phyloP scores from a whole-genome alignment of 2,888 invertebrate species.

The Tipula lateralis region DNA sequence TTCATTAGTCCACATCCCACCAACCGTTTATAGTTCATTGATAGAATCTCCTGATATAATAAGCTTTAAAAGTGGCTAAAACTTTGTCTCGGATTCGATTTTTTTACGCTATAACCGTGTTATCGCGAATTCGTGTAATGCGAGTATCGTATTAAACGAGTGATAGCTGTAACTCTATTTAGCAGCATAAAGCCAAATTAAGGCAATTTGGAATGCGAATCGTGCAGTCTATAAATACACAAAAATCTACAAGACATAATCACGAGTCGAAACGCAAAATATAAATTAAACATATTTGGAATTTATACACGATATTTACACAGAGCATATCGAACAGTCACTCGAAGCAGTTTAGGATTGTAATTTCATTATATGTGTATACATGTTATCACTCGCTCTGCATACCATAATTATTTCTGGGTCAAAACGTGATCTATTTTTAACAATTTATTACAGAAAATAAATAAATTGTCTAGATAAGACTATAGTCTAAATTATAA shows the following conservation, averaged over 20 bases:
- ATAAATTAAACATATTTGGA: neutral
- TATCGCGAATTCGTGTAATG: too few species aligned
- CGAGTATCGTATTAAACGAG: too few species aligned
- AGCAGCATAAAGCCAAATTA: neutral
- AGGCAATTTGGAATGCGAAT: neutral
- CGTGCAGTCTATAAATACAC: neutral
- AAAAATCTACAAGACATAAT: neutral
- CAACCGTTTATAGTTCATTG: too few species aligned
- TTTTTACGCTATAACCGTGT: too few species aligned
- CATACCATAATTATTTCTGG: neutral
- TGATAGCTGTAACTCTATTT: too few species aligned
- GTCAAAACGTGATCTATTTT: slow-evolving; percentile 19
- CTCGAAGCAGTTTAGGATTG: neutral
- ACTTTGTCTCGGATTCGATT: too few species aligned
- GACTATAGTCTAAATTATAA: neutral
- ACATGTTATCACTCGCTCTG: neutral
- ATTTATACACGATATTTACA: neutral
- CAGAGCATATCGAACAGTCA: neutral
- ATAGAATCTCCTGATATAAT: too few species aligned
- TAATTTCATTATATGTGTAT: neutral
- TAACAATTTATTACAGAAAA: neutral
- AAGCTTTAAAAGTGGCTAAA: too few species aligned
- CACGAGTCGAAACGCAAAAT: neutral
- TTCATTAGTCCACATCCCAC: too few species aligned
- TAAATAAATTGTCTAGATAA: neutral